These are phyloP conservation scores for Mormyrus hasselquistii DNA, from an alignment of 2,797 vertebrate species.

Conservation along the genomic window DNA sequence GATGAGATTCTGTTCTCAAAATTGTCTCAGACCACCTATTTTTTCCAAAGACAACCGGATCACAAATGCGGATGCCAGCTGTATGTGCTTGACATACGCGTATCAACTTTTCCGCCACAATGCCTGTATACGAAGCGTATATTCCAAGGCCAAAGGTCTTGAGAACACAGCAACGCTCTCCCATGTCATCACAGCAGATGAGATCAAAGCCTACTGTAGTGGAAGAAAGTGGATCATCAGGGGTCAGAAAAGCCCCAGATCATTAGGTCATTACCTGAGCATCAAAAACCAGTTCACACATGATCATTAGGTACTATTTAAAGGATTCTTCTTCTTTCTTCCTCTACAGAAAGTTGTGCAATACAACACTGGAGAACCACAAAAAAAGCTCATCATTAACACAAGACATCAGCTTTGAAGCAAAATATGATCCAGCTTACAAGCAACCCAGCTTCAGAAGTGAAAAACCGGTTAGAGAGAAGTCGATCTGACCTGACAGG, in stretches of 20 bases:
- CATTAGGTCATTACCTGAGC: not conserved
- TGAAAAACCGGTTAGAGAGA: not conserved
- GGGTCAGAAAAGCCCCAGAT: not conserved
- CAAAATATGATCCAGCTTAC: not conserved
- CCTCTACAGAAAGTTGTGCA: not conserved
- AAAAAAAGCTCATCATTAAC: not conserved
- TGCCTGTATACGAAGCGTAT: not conserved
- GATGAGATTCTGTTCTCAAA: not conserved
- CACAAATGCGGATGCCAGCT: not conserved
- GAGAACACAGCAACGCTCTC: not conserved
- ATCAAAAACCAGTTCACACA: not conserved
- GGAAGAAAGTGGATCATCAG: not conserved
- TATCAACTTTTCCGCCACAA: not conserved
- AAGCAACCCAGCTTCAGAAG: not conserved
- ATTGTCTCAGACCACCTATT: not conserved
- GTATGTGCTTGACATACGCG: not conserved
- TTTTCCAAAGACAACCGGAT: not conserved
- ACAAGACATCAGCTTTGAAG: not conserved
- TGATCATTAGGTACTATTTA: not conserved
- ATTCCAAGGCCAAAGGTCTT: not conserved
- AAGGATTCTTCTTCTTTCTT: not conserved
- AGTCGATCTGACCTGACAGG: not conserved
- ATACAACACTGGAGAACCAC: not conserved
- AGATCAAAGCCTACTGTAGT: not conserved
- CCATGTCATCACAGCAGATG: not conserved